Base-by-base conservation (phyloP, 2,797 vertebrate genomes). In the Hafferia zeledoni region DNA sequence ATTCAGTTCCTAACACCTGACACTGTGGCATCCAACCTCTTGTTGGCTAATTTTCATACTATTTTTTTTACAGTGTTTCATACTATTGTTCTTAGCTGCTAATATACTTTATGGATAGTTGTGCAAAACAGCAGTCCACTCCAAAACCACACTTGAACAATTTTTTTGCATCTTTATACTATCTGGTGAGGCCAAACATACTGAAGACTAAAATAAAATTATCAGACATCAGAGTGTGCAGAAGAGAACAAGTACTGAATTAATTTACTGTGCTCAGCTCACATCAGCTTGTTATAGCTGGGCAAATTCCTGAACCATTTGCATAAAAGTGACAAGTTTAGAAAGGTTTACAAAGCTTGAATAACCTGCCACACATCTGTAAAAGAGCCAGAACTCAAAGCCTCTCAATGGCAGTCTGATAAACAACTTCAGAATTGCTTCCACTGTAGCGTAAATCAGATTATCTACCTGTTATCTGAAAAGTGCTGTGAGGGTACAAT, bases 381-480 rank as follows among this genome's bases (percentile, higher is more conserved):
- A n/a, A 75, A 72, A 61, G 27, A 57, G 22, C 28, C 19, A 47
- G 27, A 59, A 70, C 70, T 92, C 77, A 55, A 1, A 59, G 39
- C 43, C 35, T 91, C 49, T 81, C 77, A 47, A 28, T 63, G 28
- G 53, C 30, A 78, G 30, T 37, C 70, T 67, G 65, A 83, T 87
- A 63, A 81, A 91, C 0, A 0, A 52, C 52, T 80, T 74, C 10
- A 50, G 61, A 89, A 63, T 70, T 69, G 17, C 65, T 81, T 57
- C 74, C 20, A 30, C n/a, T 83, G 44, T 46, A 55, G 52, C 1
- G 1, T 89, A 91, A 90, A 81, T 94, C 52, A 81, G 77, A 74
- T 87, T 90, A 94, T 80, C 47, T 93, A 57, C 72, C 87, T 92
- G 52, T 80, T 96, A 67, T 11, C 72, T 87, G 77, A 63, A 75